Percentiles rank a stretch among this genome's conserved stretches.
These are phyloP conservation scores for Drosophila flavopinicola DNA, from an alignment of 2,888 invertebrate genomes.

Conservation along the genomic window DNA sequence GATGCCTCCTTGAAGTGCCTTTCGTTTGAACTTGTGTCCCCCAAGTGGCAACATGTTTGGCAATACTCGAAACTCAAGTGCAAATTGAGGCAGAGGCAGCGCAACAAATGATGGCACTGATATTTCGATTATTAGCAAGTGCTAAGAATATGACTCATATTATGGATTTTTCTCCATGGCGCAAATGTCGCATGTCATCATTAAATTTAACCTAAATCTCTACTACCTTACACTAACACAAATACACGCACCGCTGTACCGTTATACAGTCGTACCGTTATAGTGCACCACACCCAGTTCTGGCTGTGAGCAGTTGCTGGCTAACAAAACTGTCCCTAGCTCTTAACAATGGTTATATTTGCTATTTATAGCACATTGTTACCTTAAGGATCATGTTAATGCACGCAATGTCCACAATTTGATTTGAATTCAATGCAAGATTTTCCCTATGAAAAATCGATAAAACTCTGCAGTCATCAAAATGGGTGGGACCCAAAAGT, in stretches of 20 bases:
- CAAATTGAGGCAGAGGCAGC: slow-evolving; percentile 21
- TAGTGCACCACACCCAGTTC: slow-evolving; percentile 68
- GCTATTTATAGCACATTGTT: slow-evolving; percentile 49
- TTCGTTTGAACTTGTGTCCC: slow-evolving; percentile 68
- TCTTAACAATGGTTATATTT: slow-evolving; percentile 27
- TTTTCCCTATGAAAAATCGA: slow-evolving; percentile 66
- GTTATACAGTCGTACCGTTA: no score
- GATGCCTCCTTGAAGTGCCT: slow-evolving; percentile 56
- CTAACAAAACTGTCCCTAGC: neutral
- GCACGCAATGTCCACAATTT: slow-evolving; percentile 30
- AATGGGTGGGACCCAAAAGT: slow-evolving; percentile 50
- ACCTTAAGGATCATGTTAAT: slow-evolving; percentile 25
- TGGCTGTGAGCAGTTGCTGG: slow-evolving; percentile 1
- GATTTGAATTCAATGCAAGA: slow-evolving; percentile 21
- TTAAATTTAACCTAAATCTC: slow-evolving; percentile 79
- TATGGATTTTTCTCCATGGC: slow-evolving; percentile 70
- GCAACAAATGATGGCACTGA: slow-evolving; percentile 46
- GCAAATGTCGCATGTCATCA: slow-evolving; percentile 77
- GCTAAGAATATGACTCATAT: slow-evolving; percentile 60
- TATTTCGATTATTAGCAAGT: slow-evolving; percentile 3
- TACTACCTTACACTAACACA: slow-evolving; percentile 59
- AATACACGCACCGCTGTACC: slow-evolving; percentile 14
- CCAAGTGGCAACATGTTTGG: slow-evolving; percentile 52
- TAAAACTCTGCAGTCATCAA: slow-evolving; percentile 41
- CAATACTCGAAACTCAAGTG: slow-evolving; percentile 50